Percentiles rank a stretch among this genome's conserved stretches.
Conservation (phyloP, 2,113 vertebrate genomes). For the Colinus virginianus region DNA sequence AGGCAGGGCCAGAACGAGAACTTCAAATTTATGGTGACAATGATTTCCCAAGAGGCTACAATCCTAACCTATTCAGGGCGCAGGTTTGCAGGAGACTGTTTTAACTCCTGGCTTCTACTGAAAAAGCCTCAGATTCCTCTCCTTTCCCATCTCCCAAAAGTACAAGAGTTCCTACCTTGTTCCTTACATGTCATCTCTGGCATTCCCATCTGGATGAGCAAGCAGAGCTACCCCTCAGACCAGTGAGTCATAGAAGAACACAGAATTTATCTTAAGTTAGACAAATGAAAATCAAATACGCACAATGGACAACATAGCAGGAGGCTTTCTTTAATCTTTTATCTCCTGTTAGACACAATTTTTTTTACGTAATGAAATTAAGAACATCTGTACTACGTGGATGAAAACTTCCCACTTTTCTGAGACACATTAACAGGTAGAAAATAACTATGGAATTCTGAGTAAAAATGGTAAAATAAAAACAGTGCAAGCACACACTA, state of each 20-base stretch:
- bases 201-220: background rate
- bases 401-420: background rate
- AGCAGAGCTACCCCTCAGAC: background rate
- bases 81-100: background rate
- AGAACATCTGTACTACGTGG: background rate
- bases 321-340: background rate
- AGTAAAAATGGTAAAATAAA: background rate
- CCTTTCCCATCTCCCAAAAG: background rate
- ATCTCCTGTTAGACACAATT: background rate
- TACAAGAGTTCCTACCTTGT: background rate
- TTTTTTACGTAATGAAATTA: background rate
- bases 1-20: background rate
- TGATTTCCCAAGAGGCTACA: background rate
- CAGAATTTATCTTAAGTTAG: background rate
- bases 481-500: background rate
- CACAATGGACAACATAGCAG: background rate
- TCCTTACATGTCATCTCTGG: fast-evolving
- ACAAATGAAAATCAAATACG: background rate
- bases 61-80: background rate
- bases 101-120: background rate
- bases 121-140: background rate
- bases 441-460: background rate
- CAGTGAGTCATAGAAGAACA: background rate
- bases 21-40: background rate
- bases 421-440: background rate